Evolutionary conservation across 2,888 invertebrate genomes (phyloP).

Genomic region (Ophraella communa): DNA sequence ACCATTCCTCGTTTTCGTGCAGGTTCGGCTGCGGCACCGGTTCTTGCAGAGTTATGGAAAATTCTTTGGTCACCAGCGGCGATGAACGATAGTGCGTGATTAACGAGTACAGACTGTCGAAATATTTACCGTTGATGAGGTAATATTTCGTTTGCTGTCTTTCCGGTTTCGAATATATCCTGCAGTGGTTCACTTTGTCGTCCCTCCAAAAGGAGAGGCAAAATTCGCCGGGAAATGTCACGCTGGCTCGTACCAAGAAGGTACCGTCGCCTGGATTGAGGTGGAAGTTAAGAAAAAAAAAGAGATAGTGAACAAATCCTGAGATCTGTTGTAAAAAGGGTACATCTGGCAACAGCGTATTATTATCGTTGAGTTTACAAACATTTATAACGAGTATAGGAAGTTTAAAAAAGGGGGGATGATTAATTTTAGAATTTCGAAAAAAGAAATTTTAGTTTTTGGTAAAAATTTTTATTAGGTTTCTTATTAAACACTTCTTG

Average conservation of each 20-base stretch:
- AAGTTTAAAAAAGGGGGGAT: too few species aligned
- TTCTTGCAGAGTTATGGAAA: slow-evolving; percentile 84
- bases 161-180: slow-evolving; percentile 89
- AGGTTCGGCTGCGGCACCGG: slow-evolving; percentile 95
- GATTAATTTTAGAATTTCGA: too few species aligned
- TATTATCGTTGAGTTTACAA: too few species aligned
- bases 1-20: slow-evolving; percentile 94
- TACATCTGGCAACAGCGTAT: too few species aligned
- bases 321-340: neutral
- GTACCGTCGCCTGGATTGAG: slow-evolving; percentile 89
- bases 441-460: too few species aligned
- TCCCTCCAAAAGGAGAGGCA: slow-evolving; percentile 94
- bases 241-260: slow-evolving; percentile 91
- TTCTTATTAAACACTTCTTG: too few species aligned
- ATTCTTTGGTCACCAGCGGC: slow-evolving; percentile 88
- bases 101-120: slow-evolving; percentile 90
- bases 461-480: too few species aligned
- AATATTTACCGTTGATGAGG: slow-evolving; percentile 84
- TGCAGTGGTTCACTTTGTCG: slow-evolving; percentile 88
- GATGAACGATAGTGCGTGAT: slow-evolving; percentile 89
- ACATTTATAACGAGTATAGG: too few species aligned
- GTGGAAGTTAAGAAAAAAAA: slow-evolving; percentile 21
- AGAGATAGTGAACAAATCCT: neutral
- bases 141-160: slow-evolving; percentile 89
- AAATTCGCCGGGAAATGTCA: slow-evolving; percentile 95